Evolutionary conservation across 2,113 vertebrate genomes (phyloP).

Genomic region (Trichomycterus rosablanca): DNA sequence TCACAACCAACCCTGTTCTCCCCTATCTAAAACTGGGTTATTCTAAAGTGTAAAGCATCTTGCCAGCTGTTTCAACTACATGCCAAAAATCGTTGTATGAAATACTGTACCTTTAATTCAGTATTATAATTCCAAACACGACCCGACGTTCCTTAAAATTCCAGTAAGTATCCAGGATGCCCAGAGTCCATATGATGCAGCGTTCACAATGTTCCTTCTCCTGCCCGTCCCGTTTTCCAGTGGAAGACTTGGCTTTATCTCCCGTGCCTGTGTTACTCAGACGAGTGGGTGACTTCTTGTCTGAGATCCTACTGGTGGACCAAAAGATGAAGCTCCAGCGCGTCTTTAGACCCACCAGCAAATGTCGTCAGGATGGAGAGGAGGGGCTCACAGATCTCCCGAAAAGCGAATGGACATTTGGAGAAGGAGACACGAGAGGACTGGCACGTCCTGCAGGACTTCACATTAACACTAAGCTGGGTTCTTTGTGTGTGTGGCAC

Average conservation of each 20-base stretch:
- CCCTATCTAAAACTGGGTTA: too few relatives aligned
- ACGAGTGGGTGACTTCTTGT: conserved; percentile 52
- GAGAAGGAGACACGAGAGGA: conserved; percentile 20
- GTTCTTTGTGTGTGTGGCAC: neutral
- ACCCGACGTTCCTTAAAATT: conserved; percentile 31
- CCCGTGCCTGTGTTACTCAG: conserved; percentile 48
- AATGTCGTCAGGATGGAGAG: conserved; percentile 81
- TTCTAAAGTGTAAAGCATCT: too few relatives aligned
- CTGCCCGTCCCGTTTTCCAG: neutral
- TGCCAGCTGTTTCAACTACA: too few relatives aligned
- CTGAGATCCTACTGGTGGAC: conserved; percentile 62
- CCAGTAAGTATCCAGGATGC: conserved; percentile 39
- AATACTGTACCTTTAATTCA: conserved; percentile 50
- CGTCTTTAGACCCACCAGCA: conserved; percentile 80
- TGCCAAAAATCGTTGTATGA: too few relatives aligned
- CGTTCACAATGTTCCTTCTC: neutral
- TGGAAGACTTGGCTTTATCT: conserved; percentile 7
- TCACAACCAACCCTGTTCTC: too few relatives aligned
- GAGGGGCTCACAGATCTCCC: conserved; percentile 75
- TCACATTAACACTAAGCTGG: too few relatives aligned
- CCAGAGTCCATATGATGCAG: conserved; percentile 27
- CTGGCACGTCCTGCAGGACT: neutral
- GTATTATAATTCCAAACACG: conserved; percentile 57
- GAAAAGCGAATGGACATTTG: conserved; percentile 66
- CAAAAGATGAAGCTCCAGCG: conserved; percentile 78